Conservation (phyloP, 2,797 vertebrate genomes). For the Rhinella marina region DNA sequence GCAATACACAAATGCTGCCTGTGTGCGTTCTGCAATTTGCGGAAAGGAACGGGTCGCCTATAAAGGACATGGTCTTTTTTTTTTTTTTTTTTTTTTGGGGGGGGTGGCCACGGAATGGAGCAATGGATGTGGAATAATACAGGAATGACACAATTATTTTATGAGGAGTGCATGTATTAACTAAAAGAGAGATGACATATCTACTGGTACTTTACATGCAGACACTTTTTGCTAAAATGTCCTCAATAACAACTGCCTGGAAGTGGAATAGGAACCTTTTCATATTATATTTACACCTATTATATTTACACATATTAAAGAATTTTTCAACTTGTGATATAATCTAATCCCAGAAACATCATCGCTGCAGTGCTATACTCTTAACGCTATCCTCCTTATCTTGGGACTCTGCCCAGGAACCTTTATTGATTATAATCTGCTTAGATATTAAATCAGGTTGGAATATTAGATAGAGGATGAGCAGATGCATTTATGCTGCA, state of each 20-base stretch:
- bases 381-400: neutral
- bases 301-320: neutral
- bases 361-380: neutral
- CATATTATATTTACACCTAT: neutral
- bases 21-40: too few relatives aligned
- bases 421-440: constrained; percentile 15
- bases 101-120: too few relatives aligned
- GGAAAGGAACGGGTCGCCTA: too few relatives aligned
- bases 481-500: neutral
- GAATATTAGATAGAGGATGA: neutral
- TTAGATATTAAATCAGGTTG: constrained; percentile 16
- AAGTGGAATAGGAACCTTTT: neutral
- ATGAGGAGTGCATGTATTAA: neutral
- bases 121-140: too few relatives aligned
- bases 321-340: neutral
- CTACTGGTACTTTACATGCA: neutral
- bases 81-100: too few relatives aligned
- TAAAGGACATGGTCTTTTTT: too few relatives aligned
- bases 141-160: neutral
- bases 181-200: neutral
- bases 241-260: neutral
- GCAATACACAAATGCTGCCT: too few relatives aligned
- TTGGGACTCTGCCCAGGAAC: constrained; percentile 34
- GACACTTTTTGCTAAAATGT: neutral
- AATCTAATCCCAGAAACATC: neutral